Conservation (phyloP, 2,888 invertebrate genomes). For the Steromphala cineraria region DNA sequence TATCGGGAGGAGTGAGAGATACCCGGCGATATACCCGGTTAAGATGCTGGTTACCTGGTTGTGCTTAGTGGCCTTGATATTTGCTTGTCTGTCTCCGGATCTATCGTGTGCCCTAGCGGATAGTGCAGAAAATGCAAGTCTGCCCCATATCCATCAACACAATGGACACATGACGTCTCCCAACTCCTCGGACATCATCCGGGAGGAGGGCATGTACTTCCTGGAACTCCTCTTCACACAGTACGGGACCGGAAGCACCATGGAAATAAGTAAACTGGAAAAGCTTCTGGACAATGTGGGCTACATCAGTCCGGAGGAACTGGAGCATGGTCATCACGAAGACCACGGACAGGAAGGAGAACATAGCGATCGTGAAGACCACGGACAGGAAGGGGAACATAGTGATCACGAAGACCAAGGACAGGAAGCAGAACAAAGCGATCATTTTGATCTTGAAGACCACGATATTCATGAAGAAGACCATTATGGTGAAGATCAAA, state of each 20-base stretch:
- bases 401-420: conserved; percentile 75
- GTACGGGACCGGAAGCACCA: neutral
- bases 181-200: neutral
- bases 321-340: neutral
- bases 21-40: too few relatives aligned
- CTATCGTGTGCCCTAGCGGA: too few relatives aligned
- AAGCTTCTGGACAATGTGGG: too few relatives aligned
- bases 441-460: conserved; percentile 79
- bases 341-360: neutral
- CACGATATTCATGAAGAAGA: conserved; percentile 17
- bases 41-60: too few relatives aligned
- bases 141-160: neutral
- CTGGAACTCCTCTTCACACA: neutral
- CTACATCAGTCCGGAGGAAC: too few relatives aligned
- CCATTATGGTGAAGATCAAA: neutral
- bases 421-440: conserved; percentile 73
- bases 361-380: conserved; percentile 29
- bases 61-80: too few relatives aligned
- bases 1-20: too few relatives aligned
- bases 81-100: too few relatives aligned
- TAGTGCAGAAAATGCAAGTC: too few relatives aligned
- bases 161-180: neutral
- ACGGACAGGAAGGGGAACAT: neutral
- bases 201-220: conserved; percentile 5
- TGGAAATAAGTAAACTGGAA: too few relatives aligned